Base-by-base conservation (phyloP, 2,113 vertebrate species). In the Spea bombifrons region DNA sequence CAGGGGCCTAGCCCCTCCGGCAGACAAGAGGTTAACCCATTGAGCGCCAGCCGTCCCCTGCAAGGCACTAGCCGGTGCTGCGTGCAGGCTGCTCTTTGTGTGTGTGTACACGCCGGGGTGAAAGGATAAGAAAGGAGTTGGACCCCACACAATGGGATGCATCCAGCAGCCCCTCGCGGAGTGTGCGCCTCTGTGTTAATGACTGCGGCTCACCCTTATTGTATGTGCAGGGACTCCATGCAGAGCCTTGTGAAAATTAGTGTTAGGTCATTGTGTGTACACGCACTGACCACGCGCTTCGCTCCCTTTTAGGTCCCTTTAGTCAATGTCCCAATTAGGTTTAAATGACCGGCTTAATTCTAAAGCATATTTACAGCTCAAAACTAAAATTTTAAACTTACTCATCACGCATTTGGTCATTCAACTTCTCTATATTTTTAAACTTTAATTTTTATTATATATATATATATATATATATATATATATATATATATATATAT, bases 241-340 rank as follows among this genome's bases (percentile, higher is more conserved):
- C 78, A 74, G 78, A 44, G 52, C 55, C 78, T 74, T 80, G 78
- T 73, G 78, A 74, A 80, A 80, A 80, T 80, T 67, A 80, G 78
- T 80, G 78, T 80, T 74, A 80, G 78, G 78, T 80, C 78, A 80
- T 80, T 74, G 78, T 80, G 78, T 69, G 78, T 74, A 47, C 78
- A 74, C 71, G 63, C 63, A 80, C 63, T 67, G 50, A 66, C 63
- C 77, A 67, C 53, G 78, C 71, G 65, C 64, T 59, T 64, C 59
- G 50, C 61, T 71, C 64, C 64, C 61, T 73, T 50, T 3, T 12
- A 50, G 61, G 46, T 70, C 57, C 59, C 61, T 47, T 13, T 53
- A 65, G 48, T 55, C 48, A 6, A 5, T 17, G 61, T 16, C 70
- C 46, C 7, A 3, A 44, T 73, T 48, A 44, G 76, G 76, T 67